Conservation (phyloP, 1,140 invertebrate species). For the Philopotamus ludificatus region DNA sequence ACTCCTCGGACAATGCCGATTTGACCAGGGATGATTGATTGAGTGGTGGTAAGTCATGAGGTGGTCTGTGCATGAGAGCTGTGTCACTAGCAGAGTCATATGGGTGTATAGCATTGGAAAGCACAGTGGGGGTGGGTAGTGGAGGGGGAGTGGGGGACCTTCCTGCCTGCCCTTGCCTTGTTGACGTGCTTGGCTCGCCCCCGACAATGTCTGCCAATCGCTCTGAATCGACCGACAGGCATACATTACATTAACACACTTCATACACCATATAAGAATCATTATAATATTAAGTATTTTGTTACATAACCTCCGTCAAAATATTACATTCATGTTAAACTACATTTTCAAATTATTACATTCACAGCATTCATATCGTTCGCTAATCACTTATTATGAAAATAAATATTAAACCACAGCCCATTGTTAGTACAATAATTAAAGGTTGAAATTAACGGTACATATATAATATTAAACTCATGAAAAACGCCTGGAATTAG, state of each 20-base stretch:
- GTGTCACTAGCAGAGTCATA: conserved; percentile 3
- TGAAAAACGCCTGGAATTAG: too few relatives aligned
- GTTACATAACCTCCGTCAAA: background rate
- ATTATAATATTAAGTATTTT: conserved; percentile 3
- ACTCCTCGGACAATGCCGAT: too few relatives aligned
- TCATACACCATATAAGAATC: conserved; percentile 19
- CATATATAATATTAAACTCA: too few relatives aligned
- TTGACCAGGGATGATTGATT: background rate
- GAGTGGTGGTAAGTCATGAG: background rate
- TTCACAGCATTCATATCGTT: conserved; percentile 24
- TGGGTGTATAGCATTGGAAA: conserved; percentile 20
- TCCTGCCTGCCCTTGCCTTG: conserved; percentile 41
- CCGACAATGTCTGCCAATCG: conserved; percentile 36
- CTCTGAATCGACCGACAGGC: conserved; percentile 38
- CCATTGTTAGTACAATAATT: conserved; percentile 27
- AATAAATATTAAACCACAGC: conserved; percentile 19
- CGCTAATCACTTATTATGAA: conserved; percentile 22
- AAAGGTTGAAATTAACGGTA: too few relatives aligned
- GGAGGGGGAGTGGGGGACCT: conserved; percentile 35
- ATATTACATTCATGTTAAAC: too few relatives aligned
- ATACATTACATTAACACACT: conserved; percentile 37
- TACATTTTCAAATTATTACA: conserved; percentile 6
- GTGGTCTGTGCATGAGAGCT: conserved; percentile 9
- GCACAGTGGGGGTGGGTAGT: conserved; percentile 18
- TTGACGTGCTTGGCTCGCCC: conserved; percentile 23